Base-by-base conservation (phyloP, 2,113 vertebrate genomes). In the Hassar affinis region DNA sequence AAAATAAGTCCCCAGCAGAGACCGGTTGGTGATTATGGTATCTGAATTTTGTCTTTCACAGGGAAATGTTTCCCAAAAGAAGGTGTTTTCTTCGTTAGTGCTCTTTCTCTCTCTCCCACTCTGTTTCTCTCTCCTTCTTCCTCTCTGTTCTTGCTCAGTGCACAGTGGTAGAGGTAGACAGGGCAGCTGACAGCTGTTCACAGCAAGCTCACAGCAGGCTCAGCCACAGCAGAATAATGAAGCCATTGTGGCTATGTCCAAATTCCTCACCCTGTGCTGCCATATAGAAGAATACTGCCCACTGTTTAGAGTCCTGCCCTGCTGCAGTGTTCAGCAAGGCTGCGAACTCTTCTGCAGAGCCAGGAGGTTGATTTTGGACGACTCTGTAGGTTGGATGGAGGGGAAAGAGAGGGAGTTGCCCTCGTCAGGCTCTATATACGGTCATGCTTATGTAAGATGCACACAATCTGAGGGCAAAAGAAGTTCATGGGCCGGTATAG, bases 161-260 rank as follows among this genome's bases (percentile, higher is more conserved):
- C 78, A 25, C 35, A 45, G 38, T 33, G 54, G 61, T 78, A 20
- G 57, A 76, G 79, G 79, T 27, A 86, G 83, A 83, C 82, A 72
- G 57, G 78, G 82, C 85, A 80, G 76, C 85, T 89, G 82, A 89
- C 86, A 81, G 86, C 81, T 78, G 86, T 85, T 71, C 76, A 38
- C 78, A 84, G 86, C 79, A 83, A 84, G 72, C 80, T 85, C 82
- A 66, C 75, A 68, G 79, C 49, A 69, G 79, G 75, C 85, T 76
- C 38, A 77, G 82, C 76, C 62, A 68, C 76, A 76, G 68, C 59
- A 82, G 88, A 88, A 90, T 89, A 90, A 90, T 88, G 79, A 88
- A 88, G 86, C 80, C 82, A 86, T 87, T 91, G 89, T 88, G 66
- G 83, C 61, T 69, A 33, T 56, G 76, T 88, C 88, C 82, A 86